A percentile compares a stretch with the other conserved stretches of the same genome.
Evolutionary conservation across 1,140 invertebrate genomes (phyloP).

Genomic region (Diuraphis noxia): DNA sequence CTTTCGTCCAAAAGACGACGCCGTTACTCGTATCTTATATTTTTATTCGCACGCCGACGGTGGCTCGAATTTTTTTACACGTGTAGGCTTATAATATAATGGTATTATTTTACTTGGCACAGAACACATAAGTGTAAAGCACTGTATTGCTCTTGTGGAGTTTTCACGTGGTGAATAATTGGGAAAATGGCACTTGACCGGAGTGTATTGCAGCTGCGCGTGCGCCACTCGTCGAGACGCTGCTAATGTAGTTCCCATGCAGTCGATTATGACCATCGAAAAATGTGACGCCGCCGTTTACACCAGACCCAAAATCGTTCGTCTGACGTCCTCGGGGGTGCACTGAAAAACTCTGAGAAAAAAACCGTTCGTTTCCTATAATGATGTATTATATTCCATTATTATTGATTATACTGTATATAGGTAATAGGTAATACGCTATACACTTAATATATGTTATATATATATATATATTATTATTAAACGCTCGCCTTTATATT

Average conservation of each 20-base stretch:
- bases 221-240: neutral
- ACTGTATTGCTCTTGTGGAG: neutral
- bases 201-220: neutral
- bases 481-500: neutral
- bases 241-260: neutral
- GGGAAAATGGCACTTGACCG: neutral
- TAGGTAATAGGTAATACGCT: neutral
- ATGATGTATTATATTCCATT: neutral
- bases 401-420: neutral
- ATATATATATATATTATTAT: neutral
- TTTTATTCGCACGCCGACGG: neutral
- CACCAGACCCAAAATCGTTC: neutral
- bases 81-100: neutral
- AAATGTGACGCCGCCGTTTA: neutral
- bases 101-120: neutral
- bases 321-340: neutral
- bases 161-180: slow-evolving; percentile 2
- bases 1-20: neutral
- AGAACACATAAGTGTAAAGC: neutral
- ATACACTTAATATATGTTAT: neutral
- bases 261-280: neutral
- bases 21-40: neutral
- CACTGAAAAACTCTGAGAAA: neutral
- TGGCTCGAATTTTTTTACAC: neutral
- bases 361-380: neutral